These are phyloP conservation scores for Nothura maculosa DNA, from an alignment of 2,797 vertebrate species.

Conservation along the genomic window DNA sequence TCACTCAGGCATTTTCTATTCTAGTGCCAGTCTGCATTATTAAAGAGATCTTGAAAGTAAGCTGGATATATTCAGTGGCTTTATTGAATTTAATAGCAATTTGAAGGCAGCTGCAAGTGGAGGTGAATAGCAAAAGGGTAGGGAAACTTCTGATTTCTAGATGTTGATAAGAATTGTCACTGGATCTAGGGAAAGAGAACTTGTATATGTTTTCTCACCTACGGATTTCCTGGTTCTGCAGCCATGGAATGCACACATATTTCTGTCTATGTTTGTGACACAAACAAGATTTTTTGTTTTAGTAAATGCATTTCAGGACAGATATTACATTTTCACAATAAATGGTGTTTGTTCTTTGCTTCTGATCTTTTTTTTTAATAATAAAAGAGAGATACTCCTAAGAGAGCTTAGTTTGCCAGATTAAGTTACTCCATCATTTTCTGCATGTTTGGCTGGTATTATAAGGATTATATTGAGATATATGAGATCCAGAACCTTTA, in stretches of 20 bases:
- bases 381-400: neutral
- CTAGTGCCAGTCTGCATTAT: neutral
- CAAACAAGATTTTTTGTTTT: neutral
- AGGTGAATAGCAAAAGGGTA: neutral
- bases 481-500: neutral
- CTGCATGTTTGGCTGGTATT: no score
- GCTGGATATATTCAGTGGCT: neutral
- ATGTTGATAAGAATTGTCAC: neutral
- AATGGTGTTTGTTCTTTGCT: neutral
- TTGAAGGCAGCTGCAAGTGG: neutral
- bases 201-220: neutral
- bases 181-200: neutral
- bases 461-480: no score
- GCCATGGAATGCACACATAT: neutral
- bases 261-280: no score
- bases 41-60: neutral
- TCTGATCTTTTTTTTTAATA: no score
- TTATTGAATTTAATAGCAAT: neutral
- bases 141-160: neutral
- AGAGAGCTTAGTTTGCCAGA: neutral
- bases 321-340: neutral
- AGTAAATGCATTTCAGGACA: no score
- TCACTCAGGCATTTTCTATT: neutral
- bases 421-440: neutral
- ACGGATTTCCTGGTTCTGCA: neutral